Conservation (phyloP, 2,888 invertebrate genomes). For the Hirtodrosophila alboralis region DNA sequence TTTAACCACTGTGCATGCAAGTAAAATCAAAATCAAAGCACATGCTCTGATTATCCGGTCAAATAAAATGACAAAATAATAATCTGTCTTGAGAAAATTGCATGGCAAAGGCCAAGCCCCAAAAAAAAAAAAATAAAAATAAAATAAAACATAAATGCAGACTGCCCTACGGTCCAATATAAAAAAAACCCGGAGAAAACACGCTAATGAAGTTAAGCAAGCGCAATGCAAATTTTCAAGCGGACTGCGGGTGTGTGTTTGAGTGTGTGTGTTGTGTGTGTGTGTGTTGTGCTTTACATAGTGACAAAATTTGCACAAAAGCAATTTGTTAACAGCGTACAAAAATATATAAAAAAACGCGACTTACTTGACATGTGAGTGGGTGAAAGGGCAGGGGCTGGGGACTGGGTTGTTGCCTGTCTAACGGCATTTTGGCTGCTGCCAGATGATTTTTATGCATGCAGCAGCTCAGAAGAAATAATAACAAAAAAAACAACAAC, state of each 20-base stretch:
- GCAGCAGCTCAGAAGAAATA: slow-evolving; percentile 29
- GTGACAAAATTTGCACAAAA: slow-evolving; percentile 76
- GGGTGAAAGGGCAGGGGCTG: neutral
- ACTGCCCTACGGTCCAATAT: slow-evolving; percentile 39
- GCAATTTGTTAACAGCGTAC: slow-evolving; percentile 68
- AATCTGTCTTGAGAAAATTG: slow-evolving; percentile 38
- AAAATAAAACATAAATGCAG: slow-evolving; percentile 17
- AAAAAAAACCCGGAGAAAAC: slow-evolving; percentile 19
- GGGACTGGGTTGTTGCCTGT: slow-evolving; percentile 12
- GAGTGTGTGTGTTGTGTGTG: slow-evolving; percentile 25
- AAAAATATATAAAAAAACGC: slow-evolving; percentile 29
- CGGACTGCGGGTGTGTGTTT: slow-evolving; percentile 10
- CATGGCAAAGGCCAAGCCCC: slow-evolving; percentile 31
- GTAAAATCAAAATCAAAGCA: slow-evolving; percentile 38
- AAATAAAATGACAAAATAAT: slow-evolving; percentile 51
- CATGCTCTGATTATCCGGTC: slow-evolving; percentile 79
- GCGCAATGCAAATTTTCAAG: slow-evolving; percentile 44
- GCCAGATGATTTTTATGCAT: slow-evolving; percentile 51
- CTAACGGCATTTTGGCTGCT: slow-evolving; percentile 41
- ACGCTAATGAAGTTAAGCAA: slow-evolving; percentile 68
- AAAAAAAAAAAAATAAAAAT: too few species aligned
- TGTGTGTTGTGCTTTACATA: slow-evolving; percentile 35
- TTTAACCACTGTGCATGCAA: slow-evolving; percentile 29
- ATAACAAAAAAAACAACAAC: slow-evolving; percentile 5
- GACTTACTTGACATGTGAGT: slow-evolving; percentile 60